phyloP scores from a whole-genome alignment of 1,140 invertebrate species.

The Maconellicoccus hirsutus region DNA sequence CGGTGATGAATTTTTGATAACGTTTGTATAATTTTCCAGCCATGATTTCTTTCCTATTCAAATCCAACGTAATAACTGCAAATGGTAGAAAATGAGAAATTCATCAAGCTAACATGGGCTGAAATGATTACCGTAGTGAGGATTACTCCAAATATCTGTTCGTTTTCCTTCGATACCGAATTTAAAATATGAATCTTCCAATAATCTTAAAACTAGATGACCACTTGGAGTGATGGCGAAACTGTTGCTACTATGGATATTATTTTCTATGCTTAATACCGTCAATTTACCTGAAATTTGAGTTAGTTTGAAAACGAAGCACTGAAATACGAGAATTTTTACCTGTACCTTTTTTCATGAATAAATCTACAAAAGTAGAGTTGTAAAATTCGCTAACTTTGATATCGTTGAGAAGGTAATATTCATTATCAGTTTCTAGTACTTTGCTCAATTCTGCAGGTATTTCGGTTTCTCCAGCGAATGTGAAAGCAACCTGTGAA shows the following conservation, averaged over 20 bases:
- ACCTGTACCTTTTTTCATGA: background rate
- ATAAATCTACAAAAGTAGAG: background rate
- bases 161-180: background rate
- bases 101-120: background rate
- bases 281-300: background rate
- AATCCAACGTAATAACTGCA: background rate
- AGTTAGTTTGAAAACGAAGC: background rate
- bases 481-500: background rate
- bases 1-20: background rate
- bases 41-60: background rate
- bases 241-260: background rate
- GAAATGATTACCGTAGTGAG: background rate
- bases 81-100: background rate
- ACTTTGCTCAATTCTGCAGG: background rate
- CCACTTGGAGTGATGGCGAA: background rate
- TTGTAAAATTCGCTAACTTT: background rate
- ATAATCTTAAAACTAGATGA: background rate
- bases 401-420: background rate
- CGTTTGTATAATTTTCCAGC: background rate
- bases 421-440: background rate
- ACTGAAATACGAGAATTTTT: background rate
- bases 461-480: background rate
- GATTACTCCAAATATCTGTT: background rate
- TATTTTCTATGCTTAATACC: background rate
- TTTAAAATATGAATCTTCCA: background rate